Evolutionary conservation across 1,140 invertebrate genomes (phyloP), one percentile per base, ranked within the genome.

Genomic region (Drosophila sucinea): DNA sequence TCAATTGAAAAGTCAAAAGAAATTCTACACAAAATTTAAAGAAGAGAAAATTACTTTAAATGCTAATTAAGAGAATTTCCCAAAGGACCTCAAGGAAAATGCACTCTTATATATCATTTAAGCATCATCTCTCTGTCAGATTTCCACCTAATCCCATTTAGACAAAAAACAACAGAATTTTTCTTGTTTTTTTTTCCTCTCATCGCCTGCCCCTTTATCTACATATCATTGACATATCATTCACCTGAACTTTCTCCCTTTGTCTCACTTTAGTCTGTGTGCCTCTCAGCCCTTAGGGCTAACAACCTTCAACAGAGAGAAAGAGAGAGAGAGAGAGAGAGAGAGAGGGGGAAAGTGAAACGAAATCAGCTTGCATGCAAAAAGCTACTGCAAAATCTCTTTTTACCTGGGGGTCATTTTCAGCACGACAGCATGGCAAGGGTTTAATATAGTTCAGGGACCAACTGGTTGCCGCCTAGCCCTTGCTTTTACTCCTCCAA

Each of bases 401-500:
- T 87, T 79, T 83, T 78, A 74, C 83, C 84, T 83, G 67, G 60
- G 63, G 79, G 83, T 87, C 83, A 86, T 74, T 87, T 86, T 87
- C 79, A 82, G 72, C 62, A 77, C 33, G 68, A 55, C 63, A 67
- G 63, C 62, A 44, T 25, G 25, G 44, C 44, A 74, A 71, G 68
- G 72, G 72, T 71, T 69, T 71, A 64, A 63, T 71, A 58, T 62
- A 63, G 63, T 41, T 55, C 56, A 30, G 35, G 60, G 32, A 32
- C 33, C 17, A 47, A 17, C 44, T 47, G 17, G 7, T 17, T 23
- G 1, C 32, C 56, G 30, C 32, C 30, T 7, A 17, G 55, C 30
- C 30, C 30, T 33, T 33, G 2, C 11, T 3, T 4, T 33, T 4
- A 17, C 55, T 51, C 29, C 68, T 44, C 67, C 41, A 57, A 40